Base-by-base conservation (phyloP, 37 sponge, comb jelly and placozoan genomes). In the Spongilla lacustris region DNA sequence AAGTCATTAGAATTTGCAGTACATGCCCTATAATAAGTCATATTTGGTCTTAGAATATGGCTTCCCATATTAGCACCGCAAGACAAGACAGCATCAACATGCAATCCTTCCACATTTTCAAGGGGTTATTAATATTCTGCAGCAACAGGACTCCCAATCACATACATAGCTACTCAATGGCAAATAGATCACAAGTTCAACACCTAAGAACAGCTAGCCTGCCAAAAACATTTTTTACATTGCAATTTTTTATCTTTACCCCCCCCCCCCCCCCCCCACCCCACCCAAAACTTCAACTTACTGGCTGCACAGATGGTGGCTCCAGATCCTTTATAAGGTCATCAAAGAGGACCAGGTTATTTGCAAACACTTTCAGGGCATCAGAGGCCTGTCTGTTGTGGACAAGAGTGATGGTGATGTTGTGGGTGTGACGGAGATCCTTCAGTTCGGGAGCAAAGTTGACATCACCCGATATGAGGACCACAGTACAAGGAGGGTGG, bases 401-500 rank as follows among this genome's bases (percentile, higher is more conserved):
- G 21, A 96, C 88, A 32, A 96, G 77, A 23, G 86, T 74, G 32
- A 94, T 83, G 67, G 88, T 89, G 87, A 96, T 83, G 67, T 89
- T 94, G 81, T 96, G 94, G 11, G 85, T 28, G 70, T 96, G 86
- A 3, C 87, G 75, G 5, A 96, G 81, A 71, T 93, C 94, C 49
- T 84, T 91, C 77, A 96, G 73, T 31, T 89, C 95, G 37, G 84
- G 38, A 25, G 97, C 85, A 77, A 96, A 96, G 70, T 96, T 96
- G 68, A 96, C 87, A 49, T 96, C 97, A 0, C 97, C 92, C 26
- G 97, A 91, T 67, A 96, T 84, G 66, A 96, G 94, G 21, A 96
- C 90, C 46, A 96, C 90, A 17, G 97, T 96, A 30, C 94, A 92
- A 0, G 97, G 97, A 28, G 97, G 76, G 0, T 73, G 85, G 91